phyloP scores from a whole-genome alignment of 1,140 invertebrate species.

The Melitaea cinxia region DNA sequence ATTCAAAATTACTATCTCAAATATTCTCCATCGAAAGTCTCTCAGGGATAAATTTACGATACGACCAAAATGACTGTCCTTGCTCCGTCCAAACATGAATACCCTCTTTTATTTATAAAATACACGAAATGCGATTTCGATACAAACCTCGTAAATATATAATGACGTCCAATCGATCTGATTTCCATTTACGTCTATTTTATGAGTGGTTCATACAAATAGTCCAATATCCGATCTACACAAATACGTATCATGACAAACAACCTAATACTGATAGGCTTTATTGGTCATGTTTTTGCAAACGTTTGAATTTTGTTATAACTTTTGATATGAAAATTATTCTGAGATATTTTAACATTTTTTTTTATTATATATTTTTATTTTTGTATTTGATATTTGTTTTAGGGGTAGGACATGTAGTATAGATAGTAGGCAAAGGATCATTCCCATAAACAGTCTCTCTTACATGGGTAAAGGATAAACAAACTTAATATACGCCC shows the following conservation, averaged over 20 bases:
- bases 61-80: too few relatives aligned
- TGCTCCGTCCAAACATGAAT: background rate
- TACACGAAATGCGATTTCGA: background rate
- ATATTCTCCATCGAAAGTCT: too few relatives aligned
- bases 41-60: too few relatives aligned
- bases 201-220: constrained; percentile 26
- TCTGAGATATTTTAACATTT: background rate
- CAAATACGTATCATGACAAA: constrained; percentile 8
- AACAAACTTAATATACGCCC: too few relatives aligned
- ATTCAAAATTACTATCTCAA: too few relatives aligned
- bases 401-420: too few relatives aligned
- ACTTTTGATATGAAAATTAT: background rate
- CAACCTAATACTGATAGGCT: background rate
- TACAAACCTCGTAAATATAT: constrained; percentile 45
- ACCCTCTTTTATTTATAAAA: background rate
- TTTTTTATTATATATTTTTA: background rate
- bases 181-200: constrained; percentile 44
- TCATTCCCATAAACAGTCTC: too few relatives aligned
- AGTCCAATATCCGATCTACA: constrained; percentile 14
- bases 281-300: background rate
- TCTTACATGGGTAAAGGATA: too few relatives aligned
- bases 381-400: too few relatives aligned
- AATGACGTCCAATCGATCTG: constrained; percentile 37
- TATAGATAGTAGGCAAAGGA: too few relatives aligned
- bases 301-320: background rate